phyloP scores from a whole-genome alignment of 2,888 invertebrate species.

The Caenorhabditis doughertyi region DNA sequence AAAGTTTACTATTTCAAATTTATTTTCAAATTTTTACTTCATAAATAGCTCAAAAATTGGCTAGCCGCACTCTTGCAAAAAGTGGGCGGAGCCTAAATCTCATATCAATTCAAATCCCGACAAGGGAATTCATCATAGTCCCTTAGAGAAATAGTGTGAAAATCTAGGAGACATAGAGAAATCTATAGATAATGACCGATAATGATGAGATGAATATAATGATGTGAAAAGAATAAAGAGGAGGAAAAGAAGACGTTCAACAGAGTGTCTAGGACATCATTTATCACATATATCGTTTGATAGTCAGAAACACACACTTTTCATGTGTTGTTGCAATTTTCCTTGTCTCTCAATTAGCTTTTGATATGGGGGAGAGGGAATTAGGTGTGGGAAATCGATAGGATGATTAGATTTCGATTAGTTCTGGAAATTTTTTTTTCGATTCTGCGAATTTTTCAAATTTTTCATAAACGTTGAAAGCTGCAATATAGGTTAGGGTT shows the following conservation, averaged over 20 bases:
- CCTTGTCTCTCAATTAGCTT: no score
- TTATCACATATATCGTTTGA: neutral
- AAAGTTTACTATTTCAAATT: no score
- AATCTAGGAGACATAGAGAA: neutral
- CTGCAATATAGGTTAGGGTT: no score
- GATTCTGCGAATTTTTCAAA: no score
- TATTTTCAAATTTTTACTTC: neutral
- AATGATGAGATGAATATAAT: conserved; percentile 8
- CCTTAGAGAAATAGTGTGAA: neutral
- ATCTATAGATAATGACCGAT: conserved; percentile 4
- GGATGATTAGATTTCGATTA: no score
- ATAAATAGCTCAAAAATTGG: neutral
- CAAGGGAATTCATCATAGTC: neutral
- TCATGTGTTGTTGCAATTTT: no score
- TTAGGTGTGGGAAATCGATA: no score
- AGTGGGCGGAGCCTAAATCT: neutral
- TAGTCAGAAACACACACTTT: neutral
- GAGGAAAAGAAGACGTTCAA: conserved; percentile 5
- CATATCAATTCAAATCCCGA: conserved; percentile 10
- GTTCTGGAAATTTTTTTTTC: no score
- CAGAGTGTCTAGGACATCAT: neutral
- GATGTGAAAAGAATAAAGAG: conserved; percentile 17
- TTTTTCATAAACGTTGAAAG: no score
- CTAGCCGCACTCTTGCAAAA: neutral
- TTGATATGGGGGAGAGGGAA: no score